Conservation (phyloP, 2,113 vertebrate species). For the Notarius lentiginosus region DNA sequence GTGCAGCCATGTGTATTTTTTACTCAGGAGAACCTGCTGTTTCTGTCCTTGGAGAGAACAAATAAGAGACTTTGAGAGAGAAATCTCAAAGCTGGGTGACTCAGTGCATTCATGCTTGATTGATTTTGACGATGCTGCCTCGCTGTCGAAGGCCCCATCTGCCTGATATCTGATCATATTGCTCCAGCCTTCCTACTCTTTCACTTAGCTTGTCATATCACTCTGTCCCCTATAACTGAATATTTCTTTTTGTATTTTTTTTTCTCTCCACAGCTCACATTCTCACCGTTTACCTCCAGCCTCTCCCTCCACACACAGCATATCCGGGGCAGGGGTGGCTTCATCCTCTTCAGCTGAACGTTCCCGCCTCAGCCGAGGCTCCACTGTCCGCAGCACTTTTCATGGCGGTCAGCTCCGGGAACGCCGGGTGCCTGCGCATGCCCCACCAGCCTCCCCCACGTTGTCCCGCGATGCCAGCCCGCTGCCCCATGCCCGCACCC, state of each 20-base stretch:
- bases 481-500: conserved; percentile 79
- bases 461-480: conserved; percentile 79
- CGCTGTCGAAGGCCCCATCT: conserved; percentile 11
- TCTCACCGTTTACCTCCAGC: conserved; percentile 76
- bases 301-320: conserved; percentile 86
- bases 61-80: conserved; percentile 27
- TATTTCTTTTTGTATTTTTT: neutral
- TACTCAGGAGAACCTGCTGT: neutral
- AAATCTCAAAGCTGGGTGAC: conserved; percentile 35
- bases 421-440: conserved; percentile 79
- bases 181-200: conserved; percentile 13
- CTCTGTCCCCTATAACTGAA: neutral
- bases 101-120: conserved; percentile 35
- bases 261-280: conserved; percentile 70
- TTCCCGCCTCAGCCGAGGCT: conserved; percentile 83
- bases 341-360: conserved; percentile 81
- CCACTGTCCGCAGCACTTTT: conserved; percentile 90
- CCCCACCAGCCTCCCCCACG: conserved; percentile 85
- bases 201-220: neutral
- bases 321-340: conserved; percentile 73
- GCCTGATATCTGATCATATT: conserved; percentile 29
- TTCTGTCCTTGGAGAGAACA: neutral
- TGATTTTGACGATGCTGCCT: conserved; percentile 50
- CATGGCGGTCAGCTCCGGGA: conserved; percentile 90
- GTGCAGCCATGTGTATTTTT: conserved; percentile 31